Percentiles rank a stretch among this genome's conserved stretches.
These are phyloP conservation scores for Actinia equina DNA, from an alignment of 64 coral and sea anemone genomes.

Conservation along the genomic window DNA sequence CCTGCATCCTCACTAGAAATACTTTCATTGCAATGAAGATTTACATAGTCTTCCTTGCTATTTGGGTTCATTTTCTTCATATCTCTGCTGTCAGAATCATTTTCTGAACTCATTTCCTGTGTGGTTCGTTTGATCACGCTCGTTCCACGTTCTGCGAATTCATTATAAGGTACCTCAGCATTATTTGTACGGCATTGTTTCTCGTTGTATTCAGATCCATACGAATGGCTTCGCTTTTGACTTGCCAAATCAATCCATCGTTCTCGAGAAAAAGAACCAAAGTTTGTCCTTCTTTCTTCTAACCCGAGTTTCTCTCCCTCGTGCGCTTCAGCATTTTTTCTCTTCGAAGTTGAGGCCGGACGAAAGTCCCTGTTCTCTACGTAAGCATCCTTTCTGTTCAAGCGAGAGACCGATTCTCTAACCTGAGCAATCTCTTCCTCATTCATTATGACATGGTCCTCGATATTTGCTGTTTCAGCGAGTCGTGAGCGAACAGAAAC, in stretches of 20 bases:
- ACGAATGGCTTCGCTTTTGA: background rate
- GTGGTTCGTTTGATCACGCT: conserved; percentile 61
- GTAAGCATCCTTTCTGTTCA: conserved; percentile 20
- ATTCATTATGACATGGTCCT: conserved; percentile 89
- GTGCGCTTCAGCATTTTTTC: conserved; percentile 34
- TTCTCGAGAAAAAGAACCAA: conserved; percentile 9
- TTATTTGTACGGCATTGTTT: conserved; percentile 18
- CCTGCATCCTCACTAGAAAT: conserved; percentile 44
- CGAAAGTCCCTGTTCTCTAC: conserved; percentile 25
- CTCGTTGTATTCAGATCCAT: conserved; percentile 13
- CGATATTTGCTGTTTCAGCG: conserved; percentile 88
- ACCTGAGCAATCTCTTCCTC: conserved; percentile 89
- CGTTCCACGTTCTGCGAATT: conserved; percentile 40
- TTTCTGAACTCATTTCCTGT: conserved; percentile 79
- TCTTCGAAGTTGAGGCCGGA: conserved; percentile 20
- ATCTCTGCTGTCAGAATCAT: conserved; percentile 53
- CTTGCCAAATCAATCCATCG: conserved; percentile 62
- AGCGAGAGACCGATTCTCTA: conserved; percentile 30
- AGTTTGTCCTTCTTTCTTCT: conserved; percentile 15
- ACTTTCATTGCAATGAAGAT: conserved; percentile 51
- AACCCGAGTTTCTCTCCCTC: conserved; percentile 34
- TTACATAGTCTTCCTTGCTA: conserved; percentile 32
- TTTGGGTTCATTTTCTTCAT: conserved; percentile 33
- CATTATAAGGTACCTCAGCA: conserved; percentile 21
- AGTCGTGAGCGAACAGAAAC: conserved; percentile 63